phyloP scores from a whole-genome alignment of 2,888 invertebrate species.

The Melolontha melolontha region DNA sequence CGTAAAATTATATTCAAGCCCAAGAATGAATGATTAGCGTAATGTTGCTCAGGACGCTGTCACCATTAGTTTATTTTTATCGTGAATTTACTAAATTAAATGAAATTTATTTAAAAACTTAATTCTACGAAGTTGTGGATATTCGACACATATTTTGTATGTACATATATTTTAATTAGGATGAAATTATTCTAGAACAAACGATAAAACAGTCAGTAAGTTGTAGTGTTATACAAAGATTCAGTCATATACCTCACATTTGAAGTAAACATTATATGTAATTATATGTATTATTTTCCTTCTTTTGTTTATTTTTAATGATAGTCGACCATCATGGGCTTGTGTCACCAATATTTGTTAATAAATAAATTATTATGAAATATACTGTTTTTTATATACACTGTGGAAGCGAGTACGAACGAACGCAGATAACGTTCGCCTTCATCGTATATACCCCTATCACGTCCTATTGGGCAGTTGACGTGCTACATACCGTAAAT shows the following conservation, averaged over 20 bases:
- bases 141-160: constrained; percentile 22
- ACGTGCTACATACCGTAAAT: too few relatives aligned
- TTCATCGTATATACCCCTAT: too few relatives aligned
- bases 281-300: constrained; percentile 29
- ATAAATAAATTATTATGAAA: constrained; percentile 22
- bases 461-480: too few relatives aligned
- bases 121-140: constrained; percentile 11
- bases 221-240: constrained; percentile 24
- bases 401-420: too few relatives aligned
- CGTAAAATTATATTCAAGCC: constrained; percentile 87
- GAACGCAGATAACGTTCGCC: too few relatives aligned
- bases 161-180: constrained; percentile 26
- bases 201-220: constrained; percentile 15
- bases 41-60: constrained; percentile 39
- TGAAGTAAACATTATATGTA: constrained; percentile 30
- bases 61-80: constrained; percentile 34
- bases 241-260: constrained; percentile 34
- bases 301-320: constrained; percentile 17
- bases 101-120: constrained; percentile 11
- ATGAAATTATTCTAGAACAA: constrained; percentile 12
- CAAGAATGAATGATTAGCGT: constrained; percentile 51
- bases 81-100: constrained; percentile 16
- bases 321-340: constrained; percentile 30
- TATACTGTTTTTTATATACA: too few relatives aligned
- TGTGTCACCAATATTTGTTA: constrained; percentile 34